Base-by-base conservation (phyloP, 1,140 invertebrate genomes). In the Drosophila lini region DNA sequence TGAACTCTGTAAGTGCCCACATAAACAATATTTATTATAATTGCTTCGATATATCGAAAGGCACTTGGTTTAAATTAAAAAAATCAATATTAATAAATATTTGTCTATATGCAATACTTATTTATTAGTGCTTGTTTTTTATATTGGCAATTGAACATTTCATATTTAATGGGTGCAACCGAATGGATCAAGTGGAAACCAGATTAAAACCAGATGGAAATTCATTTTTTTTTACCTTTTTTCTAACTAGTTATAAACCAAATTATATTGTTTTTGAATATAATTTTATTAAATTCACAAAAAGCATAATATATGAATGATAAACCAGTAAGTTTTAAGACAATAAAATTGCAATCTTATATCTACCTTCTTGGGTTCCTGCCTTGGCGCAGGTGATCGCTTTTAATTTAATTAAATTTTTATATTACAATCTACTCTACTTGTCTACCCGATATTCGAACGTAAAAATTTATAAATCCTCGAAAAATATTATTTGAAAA, bases 401-500 rank as follows among this genome's bases (percentile, higher is more conserved):
- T 25, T 25, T 25, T 5, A 25, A 25, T 25, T 28, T 3, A 6
- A n/a, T 28, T 10, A 1, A n/a, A 5, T 48, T 9, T 9, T 28
- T 9, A 6, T 28, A 10, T 16, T 3, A 3, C 8, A 0, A 48
- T n/a, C 15, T 48, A 48, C 1, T 36, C 16, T 10, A 9, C 5
- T 61, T 38, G 36, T 13, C 44, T 75, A 10, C 28, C 41, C 16
- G 53, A 28, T 63, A 71, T n/a, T 10, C 40, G 53, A 1, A 57
- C 0, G 15, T 73, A 81, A 2, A 65, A 3, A 11, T 77, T 53
- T 9, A 81, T 7, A 25, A 31, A 28, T 0, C 8, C 22, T 0
- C 61, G 56, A 47, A 28, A 2, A 9, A 41, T 19, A 5, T 61
- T 74, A 25, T 78, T 47, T 1, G 5, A 4, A 22, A 28, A 63